Conservation (phyloP, 2,888 invertebrate species). For the Poecilobothrus nobilitatus region DNA sequence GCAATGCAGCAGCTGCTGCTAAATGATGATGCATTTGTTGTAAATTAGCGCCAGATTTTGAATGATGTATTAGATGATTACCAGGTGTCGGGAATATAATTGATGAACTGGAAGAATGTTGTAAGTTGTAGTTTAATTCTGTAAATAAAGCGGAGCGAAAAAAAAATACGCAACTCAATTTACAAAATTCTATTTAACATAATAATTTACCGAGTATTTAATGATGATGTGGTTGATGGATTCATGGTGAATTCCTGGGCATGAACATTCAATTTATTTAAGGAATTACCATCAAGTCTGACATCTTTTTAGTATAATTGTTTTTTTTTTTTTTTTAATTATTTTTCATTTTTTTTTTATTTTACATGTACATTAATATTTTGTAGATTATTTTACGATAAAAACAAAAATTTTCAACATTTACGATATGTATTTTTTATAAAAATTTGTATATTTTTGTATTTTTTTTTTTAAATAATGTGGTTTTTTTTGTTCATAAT, state of each 20-base stretch:
- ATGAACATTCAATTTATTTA: constrained; percentile 72
- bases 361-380: too few relatives aligned
- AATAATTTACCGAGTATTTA: constrained; percentile 33
- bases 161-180: constrained; percentile 25
- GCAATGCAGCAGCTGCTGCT: constrained; percentile 31
- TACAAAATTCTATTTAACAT: constrained; percentile 27
- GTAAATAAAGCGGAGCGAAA: constrained; percentile 29
- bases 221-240: constrained; percentile 20
- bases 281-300: constrained; percentile 51
- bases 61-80: constrained; percentile 40
- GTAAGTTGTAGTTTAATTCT: constrained; percentile 45
- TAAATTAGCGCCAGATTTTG: constrained; percentile 50
- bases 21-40: constrained; percentile 44
- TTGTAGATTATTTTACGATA: too few relatives aligned
- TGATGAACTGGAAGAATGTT: constrained; percentile 45
- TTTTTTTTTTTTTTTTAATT: constrained; percentile 24
- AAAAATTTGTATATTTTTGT: too few relatives aligned
- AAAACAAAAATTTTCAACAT: too few relatives aligned
- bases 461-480: too few relatives aligned
- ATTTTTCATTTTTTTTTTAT: not conserved
- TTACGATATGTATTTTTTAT: too few relatives aligned
- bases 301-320: constrained; percentile 44
- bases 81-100: constrained; percentile 34
- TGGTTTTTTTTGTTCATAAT: too few relatives aligned
- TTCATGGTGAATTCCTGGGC: constrained; percentile 84